phyloP scores from a whole-genome alignment of 2,888 invertebrate genomes.

The Pollenia labialis region DNA sequence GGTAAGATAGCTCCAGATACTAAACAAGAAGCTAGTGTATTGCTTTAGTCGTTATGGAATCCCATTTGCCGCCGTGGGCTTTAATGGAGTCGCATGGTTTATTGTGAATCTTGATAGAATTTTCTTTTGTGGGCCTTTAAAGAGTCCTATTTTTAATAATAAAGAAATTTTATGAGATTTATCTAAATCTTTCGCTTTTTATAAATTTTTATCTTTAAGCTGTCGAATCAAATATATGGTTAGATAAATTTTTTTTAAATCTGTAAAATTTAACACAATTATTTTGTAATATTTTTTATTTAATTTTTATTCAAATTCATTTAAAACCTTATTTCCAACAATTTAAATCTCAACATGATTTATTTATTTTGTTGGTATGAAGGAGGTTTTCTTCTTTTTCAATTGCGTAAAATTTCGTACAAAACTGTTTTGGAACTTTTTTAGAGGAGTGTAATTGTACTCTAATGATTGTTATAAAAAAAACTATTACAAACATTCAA shows the following conservation, averaged over 20 bases:
- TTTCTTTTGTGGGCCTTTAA: too few relatives aligned
- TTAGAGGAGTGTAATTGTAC: constrained; percentile 48
- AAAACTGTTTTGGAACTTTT: constrained; percentile 13
- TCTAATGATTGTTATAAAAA: constrained; percentile 54
- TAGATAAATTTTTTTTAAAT: constrained; percentile 11
- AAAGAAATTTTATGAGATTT: too few relatives aligned
- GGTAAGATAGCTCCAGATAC: too few relatives aligned
- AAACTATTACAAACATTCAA: neutral
- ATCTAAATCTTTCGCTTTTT: too few relatives aligned
- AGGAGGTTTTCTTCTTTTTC: constrained; percentile 2
- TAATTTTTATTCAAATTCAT: neutral
- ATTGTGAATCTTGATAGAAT: too few relatives aligned
- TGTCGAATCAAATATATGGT: constrained; percentile 35
- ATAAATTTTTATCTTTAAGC: too few relatives aligned
- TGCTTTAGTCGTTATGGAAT: too few relatives aligned
- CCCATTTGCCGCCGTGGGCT: too few relatives aligned
- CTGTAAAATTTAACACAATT: constrained; percentile 42
- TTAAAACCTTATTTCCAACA: constrained; percentile 19
- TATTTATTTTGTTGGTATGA: constrained; percentile 9
- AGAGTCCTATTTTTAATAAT: too few relatives aligned
- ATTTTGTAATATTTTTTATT: constrained; percentile 46
- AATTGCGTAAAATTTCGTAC: constrained; percentile 62
- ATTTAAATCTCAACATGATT: neutral
- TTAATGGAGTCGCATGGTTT: too few relatives aligned
- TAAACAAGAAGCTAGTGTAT: too few relatives aligned